These are phyloP conservation scores for Phrynosoma platyrhinos DNA, from an alignment of 2,113 vertebrate genomes.

Conservation along the genomic window DNA sequence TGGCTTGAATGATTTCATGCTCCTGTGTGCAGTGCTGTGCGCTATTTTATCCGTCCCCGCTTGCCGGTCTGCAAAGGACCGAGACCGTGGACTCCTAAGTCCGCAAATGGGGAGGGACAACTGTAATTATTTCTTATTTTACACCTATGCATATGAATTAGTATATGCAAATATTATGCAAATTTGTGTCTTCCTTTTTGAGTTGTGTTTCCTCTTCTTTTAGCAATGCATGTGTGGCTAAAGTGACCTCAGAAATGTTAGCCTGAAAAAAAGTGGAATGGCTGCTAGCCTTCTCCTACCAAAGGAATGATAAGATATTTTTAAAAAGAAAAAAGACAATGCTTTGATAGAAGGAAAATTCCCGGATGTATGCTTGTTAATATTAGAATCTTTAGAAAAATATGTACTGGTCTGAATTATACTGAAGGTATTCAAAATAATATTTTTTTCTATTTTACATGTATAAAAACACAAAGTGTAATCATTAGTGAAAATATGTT, in stretches of 20 bases:
- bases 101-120: no score
- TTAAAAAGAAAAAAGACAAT: background rate
- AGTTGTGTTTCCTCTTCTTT: background rate
- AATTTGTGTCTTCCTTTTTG: background rate
- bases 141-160: no score
- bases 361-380: background rate
- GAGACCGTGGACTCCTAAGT: no score
- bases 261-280: background rate
- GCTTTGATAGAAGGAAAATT: background rate
- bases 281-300: background rate
- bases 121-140: no score
- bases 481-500: background rate
- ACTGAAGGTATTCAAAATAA: background rate
- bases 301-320: background rate
- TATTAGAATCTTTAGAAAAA: background rate
- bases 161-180: no score
- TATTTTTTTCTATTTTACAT: background rate
- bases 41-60: no score
- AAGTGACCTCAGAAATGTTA: background rate
- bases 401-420: no score
- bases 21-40: no score
- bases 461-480: background rate
- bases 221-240: background rate
- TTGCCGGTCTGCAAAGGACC: no score
- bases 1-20: no score